Evolutionary conservation across 2,113 vertebrate genomes (phyloP), one percentile per base, ranked within the genome.

Genomic region (Mus pahari): DNA sequence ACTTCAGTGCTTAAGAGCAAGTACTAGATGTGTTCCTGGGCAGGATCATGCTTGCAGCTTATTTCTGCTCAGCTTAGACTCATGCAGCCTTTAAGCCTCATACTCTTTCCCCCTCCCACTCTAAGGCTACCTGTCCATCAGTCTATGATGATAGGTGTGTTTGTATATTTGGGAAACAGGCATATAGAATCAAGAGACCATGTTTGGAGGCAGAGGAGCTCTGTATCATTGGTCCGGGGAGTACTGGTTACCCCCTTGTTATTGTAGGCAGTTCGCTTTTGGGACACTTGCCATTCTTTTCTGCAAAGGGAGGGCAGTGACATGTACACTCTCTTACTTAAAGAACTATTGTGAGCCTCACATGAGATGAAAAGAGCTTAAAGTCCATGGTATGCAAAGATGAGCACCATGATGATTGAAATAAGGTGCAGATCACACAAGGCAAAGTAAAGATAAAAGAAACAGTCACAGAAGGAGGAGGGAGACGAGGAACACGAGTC

Each of bases 111-210:
- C 10, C 3, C 11, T 14, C 36, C 24, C 71, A 16, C 24, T 39
- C 45, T 19, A 71, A 45, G 55, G 36, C 9, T 8, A 13, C 12
- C 60, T 94, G 64, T 39, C 10, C n/a, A 22, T 24, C 45, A 19
- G n/a, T 48, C 12, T 17, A 0, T 1, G 12, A 20, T 33, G 50
- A 14, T 7, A 31, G 55, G 16, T 39, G 2, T 17, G 0, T 48
- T 14, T 39, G 4, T 12, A 4, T 66, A 42, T 31, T 83, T 82
- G 39, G 14, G 45, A 28, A 62, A 9, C 20, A 24, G 14, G 10
- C 28, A 2, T 68, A 0, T n/a, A 1, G 62, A 45, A 39, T n/a
- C 3, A 14, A 33, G 9, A 81, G 39, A 17, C 24, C 26, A 17
- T 13, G 0, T 28, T 28, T 45, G 36, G 71, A 42, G n/a, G 78